Conservation (phyloP, 2,113 vertebrate species). For the Mixornis gularis region DNA sequence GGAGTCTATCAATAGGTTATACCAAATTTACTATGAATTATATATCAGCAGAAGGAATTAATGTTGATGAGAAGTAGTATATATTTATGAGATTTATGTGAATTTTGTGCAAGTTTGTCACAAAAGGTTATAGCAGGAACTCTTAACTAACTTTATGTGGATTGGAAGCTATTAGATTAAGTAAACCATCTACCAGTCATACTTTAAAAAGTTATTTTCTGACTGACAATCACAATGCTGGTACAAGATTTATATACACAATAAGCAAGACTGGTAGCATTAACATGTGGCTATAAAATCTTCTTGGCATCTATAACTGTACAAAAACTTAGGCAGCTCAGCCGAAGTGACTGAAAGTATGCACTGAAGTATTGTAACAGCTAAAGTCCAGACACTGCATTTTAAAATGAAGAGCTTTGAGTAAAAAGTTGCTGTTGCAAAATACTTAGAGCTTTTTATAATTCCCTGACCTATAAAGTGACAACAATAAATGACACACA, state of each 20-base stretch:
- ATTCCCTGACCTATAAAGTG: conserved; percentile 54
- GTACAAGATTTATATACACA: conserved; percentile 27
- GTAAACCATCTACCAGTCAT: background rate
- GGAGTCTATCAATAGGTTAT: background rate
- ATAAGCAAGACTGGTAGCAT: conserved; percentile 22
- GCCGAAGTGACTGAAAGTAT: conserved; percentile 16
- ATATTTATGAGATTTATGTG: background rate
- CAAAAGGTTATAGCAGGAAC: background rate
- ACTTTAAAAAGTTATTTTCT: background rate
- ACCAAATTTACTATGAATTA: background rate
- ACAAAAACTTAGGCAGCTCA: background rate
- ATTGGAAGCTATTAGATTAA: conserved; percentile 15
- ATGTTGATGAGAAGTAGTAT: background rate
- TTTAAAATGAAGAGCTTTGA: conserved; percentile 1
- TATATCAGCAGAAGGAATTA: background rate
- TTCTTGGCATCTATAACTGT: background rate
- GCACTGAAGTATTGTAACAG: background rate
- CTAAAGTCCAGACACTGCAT: background rate
- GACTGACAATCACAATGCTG: background rate
- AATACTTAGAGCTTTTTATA: conserved; percentile 52
- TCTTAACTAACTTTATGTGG: conserved; percentile 12
- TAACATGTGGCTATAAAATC: conserved; percentile 15
- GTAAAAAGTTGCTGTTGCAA: conserved; percentile 31
- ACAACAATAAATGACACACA: conserved; percentile 50
- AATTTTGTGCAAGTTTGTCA: background rate